Base-by-base conservation (phyloP, 2,888 invertebrate genomes). In the Girardia tigrina region DNA sequence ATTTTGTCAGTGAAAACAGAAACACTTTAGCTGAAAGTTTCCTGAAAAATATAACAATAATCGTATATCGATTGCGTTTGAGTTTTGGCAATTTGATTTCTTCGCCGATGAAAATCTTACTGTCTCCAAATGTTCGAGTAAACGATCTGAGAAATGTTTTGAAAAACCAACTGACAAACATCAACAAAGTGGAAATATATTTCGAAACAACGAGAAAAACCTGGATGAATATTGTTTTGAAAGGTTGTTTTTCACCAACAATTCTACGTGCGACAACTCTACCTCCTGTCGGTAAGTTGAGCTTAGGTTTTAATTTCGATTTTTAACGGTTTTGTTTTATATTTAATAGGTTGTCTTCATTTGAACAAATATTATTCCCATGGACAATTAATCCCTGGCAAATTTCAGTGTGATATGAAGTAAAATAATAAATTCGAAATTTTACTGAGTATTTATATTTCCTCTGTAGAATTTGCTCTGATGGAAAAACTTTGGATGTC, bases 301-400 rank as follows among this genome's bases (percentile, higher is more conserved):
- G n/a, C 23, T 56, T 20, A 20, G 16, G 8, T 12, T 36, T 36
- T 36, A 36, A 8, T n/a, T n/a, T n/a, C 16, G 8, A 36, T 36
- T 36, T 12, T 36, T 36, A 36, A 12, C 16, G 16, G 23, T 16
- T 56, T 12, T 56, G n/a, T 2, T 56, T 56, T 20, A 20, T 56
- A 8, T 56, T 56, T 12, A n/a, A 36, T 36, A 56, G 56, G 56
- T 12, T 56, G 56, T n/a, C 56, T 56, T 56, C 56, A 56, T 56
- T n/a, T 56, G 23, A 56, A 56, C n/a, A 56, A n/a, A 56, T 56
- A 56, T 56, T 56, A 56, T 56, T 56, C 56, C 4, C 56, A 56
- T 56, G 56, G 56, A 56, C 56, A 56, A 56, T 20, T 56, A 12
- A 56, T 56, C 23, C 8, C 56, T 16, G 56, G 23, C 2, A 56